Percentiles rank a stretch among this genome's conserved stretches.
phyloP scores from a whole-genome alignment of 1,140 invertebrate species.

The Apis laboriosa region DNA sequence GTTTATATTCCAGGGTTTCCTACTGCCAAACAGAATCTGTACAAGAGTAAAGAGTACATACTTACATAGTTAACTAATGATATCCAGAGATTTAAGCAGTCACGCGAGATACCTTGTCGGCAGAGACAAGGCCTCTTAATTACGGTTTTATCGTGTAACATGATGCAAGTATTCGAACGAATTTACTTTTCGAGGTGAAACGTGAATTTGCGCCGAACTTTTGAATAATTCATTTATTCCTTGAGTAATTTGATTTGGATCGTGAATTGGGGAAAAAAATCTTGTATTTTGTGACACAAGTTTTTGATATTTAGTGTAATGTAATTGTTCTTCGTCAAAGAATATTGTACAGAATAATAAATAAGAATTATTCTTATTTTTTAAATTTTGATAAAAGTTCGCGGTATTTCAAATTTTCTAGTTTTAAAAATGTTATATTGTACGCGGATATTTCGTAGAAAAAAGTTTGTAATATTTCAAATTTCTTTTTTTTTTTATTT shows the following conservation, averaged over 20 bases:
- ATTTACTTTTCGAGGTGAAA: background rate
- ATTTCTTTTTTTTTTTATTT: too few relatives aligned
- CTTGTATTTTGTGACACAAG: background rate
- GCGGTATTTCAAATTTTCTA: too few relatives aligned
- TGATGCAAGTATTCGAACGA: background rate
- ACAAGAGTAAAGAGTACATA: background rate
- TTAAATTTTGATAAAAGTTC: too few relatives aligned
- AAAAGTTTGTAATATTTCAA: too few relatives aligned
- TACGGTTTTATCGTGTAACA: background rate
- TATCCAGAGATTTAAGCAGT: background rate
- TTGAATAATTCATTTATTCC: background rate
- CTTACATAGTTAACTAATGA: too few relatives aligned
- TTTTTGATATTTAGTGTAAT: background rate
- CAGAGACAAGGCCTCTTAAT: background rate
- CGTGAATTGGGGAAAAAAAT: background rate
- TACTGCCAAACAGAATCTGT: background rate
- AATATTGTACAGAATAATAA: too few relatives aligned
- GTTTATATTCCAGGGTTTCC: background rate
- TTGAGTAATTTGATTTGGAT: background rate
- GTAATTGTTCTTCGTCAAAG: background rate
- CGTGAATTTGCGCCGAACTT: background rate
- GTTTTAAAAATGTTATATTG: too few relatives aligned
- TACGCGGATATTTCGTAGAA: too few relatives aligned
- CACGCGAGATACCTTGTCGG: background rate
- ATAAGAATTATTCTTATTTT: too few relatives aligned